Conservation (phyloP, 2,113 vertebrate species). For the Pteronura brasiliensis region DNA sequence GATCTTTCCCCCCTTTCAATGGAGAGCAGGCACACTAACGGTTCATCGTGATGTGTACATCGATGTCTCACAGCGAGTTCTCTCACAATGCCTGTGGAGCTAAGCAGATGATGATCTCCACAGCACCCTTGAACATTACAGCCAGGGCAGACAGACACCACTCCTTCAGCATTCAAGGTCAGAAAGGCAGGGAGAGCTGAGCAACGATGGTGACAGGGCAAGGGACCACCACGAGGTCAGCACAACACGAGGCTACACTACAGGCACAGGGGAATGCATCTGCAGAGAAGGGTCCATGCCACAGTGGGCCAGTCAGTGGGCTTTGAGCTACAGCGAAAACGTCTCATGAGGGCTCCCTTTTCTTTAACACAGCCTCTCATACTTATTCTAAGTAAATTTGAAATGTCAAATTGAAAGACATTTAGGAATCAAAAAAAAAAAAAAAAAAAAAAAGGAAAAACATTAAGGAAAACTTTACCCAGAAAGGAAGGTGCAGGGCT, state of each 20-base stretch:
- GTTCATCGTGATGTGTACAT: accelerated
- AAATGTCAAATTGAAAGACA: neutral
- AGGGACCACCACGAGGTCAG: accelerated
- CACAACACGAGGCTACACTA: accelerated
- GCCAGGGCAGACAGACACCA: too few species aligned
- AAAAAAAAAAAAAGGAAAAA: too few species aligned
- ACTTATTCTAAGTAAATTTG: neutral
- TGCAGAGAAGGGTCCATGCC: accelerated
- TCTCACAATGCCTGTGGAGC: accelerated
- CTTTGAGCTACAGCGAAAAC: accelerated
- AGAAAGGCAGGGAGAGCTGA: neutral
- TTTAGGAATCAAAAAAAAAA: neutral
- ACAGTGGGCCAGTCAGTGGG: accelerated
- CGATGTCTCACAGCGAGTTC: accelerated
- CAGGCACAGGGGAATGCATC: accelerated
- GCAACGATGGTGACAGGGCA: accelerated
- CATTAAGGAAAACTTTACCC: neutral
- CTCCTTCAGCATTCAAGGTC: accelerated
- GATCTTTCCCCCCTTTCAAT: neutral
- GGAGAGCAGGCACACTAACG: neutral
- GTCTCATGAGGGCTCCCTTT: accelerated
- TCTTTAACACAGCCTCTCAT: neutral
- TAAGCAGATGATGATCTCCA: accelerated
- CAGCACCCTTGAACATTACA: too few species aligned
- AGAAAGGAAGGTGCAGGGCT: neutral